phyloP scores from a whole-genome alignment of 2,797 vertebrate genomes.

The Siniperca scherzeri region DNA sequence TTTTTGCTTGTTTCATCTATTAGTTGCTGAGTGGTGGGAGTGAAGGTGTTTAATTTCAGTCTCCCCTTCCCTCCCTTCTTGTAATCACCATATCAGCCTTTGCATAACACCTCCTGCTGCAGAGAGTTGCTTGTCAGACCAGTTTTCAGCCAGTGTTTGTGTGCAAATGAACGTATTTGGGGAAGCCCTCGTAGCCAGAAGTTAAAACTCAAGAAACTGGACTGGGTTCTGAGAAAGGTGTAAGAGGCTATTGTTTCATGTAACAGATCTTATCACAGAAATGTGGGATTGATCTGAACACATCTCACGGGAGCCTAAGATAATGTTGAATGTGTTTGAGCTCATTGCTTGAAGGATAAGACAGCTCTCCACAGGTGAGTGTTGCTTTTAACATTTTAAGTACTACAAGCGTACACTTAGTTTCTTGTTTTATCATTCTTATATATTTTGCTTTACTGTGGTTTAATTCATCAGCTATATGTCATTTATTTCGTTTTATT shows the following conservation, averaged over 20 bases:
- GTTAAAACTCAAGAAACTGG: background rate
- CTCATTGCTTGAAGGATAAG: slow-evolving; percentile 21
- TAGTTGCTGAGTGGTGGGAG: slow-evolving; percentile 7
- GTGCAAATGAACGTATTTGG: background rate
- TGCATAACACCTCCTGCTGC: slow-evolving; percentile 48
- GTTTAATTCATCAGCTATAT: background rate
- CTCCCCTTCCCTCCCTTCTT: slow-evolving; percentile 48
- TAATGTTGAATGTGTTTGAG: slow-evolving; percentile 12
- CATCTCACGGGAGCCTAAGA: slow-evolving; percentile 9
- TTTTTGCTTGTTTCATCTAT: slow-evolving; percentile 57
- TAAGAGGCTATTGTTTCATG: background rate
- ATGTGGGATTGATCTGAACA: slow-evolving; percentile 7
- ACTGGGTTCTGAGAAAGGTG: slow-evolving; percentile 1
- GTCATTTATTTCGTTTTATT: background rate
- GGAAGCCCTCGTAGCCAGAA: background rate
- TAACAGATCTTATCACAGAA: background rate
- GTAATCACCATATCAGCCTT: slow-evolving; percentile 39
- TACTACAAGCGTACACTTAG: background rate
- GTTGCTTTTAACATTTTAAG: slow-evolving; percentile 15
- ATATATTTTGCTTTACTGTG: background rate
- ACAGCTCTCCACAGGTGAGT: slow-evolving; percentile 60
- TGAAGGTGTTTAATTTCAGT: slow-evolving; percentile 70
- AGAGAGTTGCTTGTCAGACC: slow-evolving; percentile 67
- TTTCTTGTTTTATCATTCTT: background rate
- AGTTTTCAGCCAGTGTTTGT: slow-evolving; percentile 54